Percentiles rank a stretch among this genome's conserved stretches.
phyloP scores from a whole-genome alignment of 2,113 vertebrate species.

The human region GRCh38 chr13:80814001-80814500 shows the following conservation, averaged over 20 bases:
- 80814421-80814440: not conserved
- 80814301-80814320: not conserved
- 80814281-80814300: not conserved
- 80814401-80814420: not conserved
- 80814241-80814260: not conserved
- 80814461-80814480: slow-evolving; percentile 9
- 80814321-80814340: not conserved
- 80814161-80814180: not conserved
- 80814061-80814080: not conserved
- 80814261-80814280: not conserved
- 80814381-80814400: not conserved
- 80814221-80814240: not conserved
- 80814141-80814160: not conserved
- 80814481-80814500: not conserved
- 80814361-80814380: not conserved
- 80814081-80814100: not conserved
- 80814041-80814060: not conserved
- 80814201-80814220: not conserved
- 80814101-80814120: not conserved
- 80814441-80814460: not conserved
- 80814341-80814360: not conserved
- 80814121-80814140: not conserved
- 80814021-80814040: not conserved
- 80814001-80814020: not conserved
- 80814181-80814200: not conserved